These are phyloP conservation scores for Miniopterus natalensis DNA, from an alignment of 2,113 vertebrate genomes.

Conservation along the genomic window DNA sequence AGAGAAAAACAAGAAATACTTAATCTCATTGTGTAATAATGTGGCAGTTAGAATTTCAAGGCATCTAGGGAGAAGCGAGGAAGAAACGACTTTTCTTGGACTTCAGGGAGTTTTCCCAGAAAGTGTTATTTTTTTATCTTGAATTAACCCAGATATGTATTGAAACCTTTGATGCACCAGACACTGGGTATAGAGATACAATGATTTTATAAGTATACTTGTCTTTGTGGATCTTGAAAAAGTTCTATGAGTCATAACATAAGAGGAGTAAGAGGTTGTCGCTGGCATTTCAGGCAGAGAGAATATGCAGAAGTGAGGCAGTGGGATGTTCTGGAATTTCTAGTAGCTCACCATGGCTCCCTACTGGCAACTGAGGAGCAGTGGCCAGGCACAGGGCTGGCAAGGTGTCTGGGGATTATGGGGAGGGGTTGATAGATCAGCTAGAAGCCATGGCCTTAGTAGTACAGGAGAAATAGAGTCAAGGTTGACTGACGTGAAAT, in stretches of 20 bases:
- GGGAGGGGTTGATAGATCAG: neutral
- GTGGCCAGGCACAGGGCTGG: neutral
- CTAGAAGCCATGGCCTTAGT: rapidly evolving
- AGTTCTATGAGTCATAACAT: slow-evolving; percentile 56
- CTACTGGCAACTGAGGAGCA: no score
- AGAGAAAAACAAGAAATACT: slow-evolving; percentile 43
- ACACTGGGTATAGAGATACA: neutral
- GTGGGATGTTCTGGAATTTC: slow-evolving; percentile 14
- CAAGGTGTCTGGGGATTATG: neutral
- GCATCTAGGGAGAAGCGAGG: neutral
- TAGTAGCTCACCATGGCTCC: neutral
- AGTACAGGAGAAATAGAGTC: neutral
- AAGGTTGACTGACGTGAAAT: rapidly evolving
- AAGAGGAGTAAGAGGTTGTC: slow-evolving; percentile 52
- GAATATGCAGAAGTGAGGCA: neutral
- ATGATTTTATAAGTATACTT: slow-evolving; percentile 28
- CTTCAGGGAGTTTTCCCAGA: slow-evolving; percentile 31
- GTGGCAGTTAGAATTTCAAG: neutral
- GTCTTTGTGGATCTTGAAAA: slow-evolving; percentile 12
- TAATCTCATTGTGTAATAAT: slow-evolving; percentile 37
- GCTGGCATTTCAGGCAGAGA: slow-evolving; percentile 35
- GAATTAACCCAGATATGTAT: slow-evolving; percentile 58
- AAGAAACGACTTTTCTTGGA: neutral
- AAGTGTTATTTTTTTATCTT: neutral
- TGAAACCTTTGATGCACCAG: slow-evolving; percentile 57